Conservation (phyloP, 2,888 invertebrate genomes). For the Craniophora ligustri region DNA sequence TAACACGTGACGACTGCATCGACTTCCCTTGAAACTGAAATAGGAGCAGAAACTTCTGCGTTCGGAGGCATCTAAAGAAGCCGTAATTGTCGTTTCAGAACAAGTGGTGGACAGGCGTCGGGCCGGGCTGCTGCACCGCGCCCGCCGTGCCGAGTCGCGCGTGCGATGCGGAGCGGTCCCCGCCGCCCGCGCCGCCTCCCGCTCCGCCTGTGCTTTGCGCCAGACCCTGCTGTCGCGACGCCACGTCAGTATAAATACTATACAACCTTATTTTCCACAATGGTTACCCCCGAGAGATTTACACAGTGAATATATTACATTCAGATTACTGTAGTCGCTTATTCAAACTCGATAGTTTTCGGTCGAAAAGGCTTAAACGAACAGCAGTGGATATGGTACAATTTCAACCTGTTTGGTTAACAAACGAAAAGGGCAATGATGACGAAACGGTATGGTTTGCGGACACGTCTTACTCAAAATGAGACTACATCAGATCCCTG, state of each 20-base stretch:
- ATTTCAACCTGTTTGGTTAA: too few species aligned
- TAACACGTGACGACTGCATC: too few species aligned
- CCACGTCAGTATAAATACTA: conserved; percentile 74
- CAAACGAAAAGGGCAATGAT: too few species aligned
- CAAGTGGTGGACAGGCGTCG: conserved; percentile 82
- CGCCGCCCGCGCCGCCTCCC: conserved; percentile 82
- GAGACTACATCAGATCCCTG: too few species aligned
- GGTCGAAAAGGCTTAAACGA: background rate
- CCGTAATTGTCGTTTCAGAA: conserved; percentile 65
- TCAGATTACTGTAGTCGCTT: background rate
- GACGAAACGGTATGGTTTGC: too few species aligned
- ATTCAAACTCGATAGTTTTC: background rate
- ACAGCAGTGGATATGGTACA: too few species aligned
- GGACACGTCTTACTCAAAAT: too few species aligned
- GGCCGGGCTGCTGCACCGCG: conserved; percentile 83
- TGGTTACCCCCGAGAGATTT: background rate
- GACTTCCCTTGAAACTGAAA: too few species aligned
- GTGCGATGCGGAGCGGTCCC: conserved; percentile 88
- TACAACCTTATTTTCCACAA: background rate
- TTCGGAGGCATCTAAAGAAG: background rate
- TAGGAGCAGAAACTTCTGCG: too few species aligned
- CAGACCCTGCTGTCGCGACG: conserved; percentile 82
- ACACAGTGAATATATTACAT: background rate
- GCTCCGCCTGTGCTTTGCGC: conserved; percentile 79
- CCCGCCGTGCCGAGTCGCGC: conserved; percentile 85